These are phyloP conservation scores for Plemyria rubiginata DNA, from an alignment of 2,888 invertebrate species.

Conservation along the genomic window DNA sequence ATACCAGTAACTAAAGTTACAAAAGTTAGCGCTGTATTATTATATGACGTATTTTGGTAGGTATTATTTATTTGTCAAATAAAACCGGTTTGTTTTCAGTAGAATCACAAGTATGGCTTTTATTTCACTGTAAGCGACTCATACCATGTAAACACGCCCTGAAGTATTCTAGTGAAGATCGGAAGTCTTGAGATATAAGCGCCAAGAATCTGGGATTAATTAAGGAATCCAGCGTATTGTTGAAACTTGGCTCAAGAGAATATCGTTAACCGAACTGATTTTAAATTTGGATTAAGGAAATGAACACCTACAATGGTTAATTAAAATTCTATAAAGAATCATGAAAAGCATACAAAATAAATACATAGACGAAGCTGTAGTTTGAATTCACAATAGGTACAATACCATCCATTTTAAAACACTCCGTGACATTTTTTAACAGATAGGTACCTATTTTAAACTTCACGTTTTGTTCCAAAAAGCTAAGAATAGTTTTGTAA, in stretches of 20 bases:
- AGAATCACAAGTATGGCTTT: not conserved
- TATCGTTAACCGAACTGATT: conserved; percentile 28
- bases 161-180: conserved; percentile 39
- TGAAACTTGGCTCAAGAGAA: conserved; percentile 24
- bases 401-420: not conserved
- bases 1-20: conserved; percentile 10
- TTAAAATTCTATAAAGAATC: not conserved
- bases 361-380: not conserved
- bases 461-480: not conserved
- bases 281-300: not conserved
- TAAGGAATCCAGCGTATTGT: conserved; percentile 25
- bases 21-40: not conserved
- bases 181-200: conserved; percentile 41
- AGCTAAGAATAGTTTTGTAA: not conserved
- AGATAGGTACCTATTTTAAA: not conserved
- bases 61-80: too few species aligned
- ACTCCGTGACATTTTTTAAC: not conserved
- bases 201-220: conserved; percentile 43
- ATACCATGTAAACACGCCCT: conserved; percentile 23
- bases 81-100: too few species aligned
- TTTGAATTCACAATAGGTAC: not conserved
- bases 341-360: not conserved
- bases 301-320: not conserved
- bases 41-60: not conserved
- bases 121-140: not conserved